Percentiles rank a stretch among this genome's conserved stretches.
phyloP scores from a whole-genome alignment of 2,888 invertebrate genomes.

The Suillia variegata region DNA sequence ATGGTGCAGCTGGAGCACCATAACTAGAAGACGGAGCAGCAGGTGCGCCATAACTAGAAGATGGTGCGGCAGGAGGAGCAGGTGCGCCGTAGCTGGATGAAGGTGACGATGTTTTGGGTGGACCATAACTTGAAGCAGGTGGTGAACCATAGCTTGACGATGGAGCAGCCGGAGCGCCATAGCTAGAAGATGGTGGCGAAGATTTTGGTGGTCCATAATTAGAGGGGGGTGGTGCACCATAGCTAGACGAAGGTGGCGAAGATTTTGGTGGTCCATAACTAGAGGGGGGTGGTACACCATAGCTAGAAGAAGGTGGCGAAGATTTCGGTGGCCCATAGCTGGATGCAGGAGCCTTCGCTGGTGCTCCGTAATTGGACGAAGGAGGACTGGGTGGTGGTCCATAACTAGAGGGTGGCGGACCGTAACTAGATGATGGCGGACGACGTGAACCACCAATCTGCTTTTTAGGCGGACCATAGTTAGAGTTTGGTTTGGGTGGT shows the following conservation, averaged over 20 bases:
- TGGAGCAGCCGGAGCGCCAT: slow-evolving; percentile 31
- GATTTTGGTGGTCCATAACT: slow-evolving; percentile 63
- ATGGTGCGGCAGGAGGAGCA: slow-evolving; percentile 31
- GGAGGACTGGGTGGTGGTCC: slow-evolving; percentile 47
- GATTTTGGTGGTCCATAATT: slow-evolving; percentile 63
- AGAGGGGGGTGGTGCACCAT: slow-evolving; percentile 60
- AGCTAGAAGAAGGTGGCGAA: slow-evolving; percentile 39
- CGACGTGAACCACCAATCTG: slow-evolving; percentile 19
- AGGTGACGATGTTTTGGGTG: slow-evolving; percentile 33
- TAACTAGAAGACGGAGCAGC: slow-evolving; percentile 60
- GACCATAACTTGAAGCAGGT: slow-evolving; percentile 58
- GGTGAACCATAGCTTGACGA: slow-evolving; percentile 50
- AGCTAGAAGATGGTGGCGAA: slow-evolving; percentile 59
- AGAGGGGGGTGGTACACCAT: slow-evolving; percentile 41
- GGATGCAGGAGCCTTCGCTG: too few species aligned
- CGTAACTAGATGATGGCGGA: neutral
- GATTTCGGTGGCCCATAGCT: slow-evolving; percentile 62
- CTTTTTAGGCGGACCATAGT: slow-evolving; percentile 32
- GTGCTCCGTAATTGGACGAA: slow-evolving; percentile 58
- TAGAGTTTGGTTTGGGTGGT: slow-evolving; percentile 30
- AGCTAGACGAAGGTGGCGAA: slow-evolving; percentile 37
- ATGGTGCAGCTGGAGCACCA: slow-evolving; percentile 49
- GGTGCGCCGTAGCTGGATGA: slow-evolving; percentile 58
- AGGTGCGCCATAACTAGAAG: slow-evolving; percentile 62
- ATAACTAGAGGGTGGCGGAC: slow-evolving; percentile 26